phyloP scores from a whole-genome alignment of 2,797 vertebrate species.

The Danio jaintianensis region DNA sequence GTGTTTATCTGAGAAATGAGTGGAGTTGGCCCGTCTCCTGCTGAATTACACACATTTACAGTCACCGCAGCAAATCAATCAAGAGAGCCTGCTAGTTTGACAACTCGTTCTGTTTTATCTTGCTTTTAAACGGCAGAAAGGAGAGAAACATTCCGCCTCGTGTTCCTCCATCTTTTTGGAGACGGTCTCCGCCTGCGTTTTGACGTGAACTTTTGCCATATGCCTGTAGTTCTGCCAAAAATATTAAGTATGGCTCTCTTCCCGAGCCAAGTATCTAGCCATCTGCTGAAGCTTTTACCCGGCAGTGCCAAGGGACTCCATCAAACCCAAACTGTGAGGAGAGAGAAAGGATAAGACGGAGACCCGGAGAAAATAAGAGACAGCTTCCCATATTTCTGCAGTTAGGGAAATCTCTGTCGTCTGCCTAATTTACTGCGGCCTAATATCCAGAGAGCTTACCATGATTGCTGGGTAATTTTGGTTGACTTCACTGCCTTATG shows the following conservation, averaged over 20 bases:
- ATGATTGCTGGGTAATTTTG: constrained; percentile 68
- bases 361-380: constrained; percentile 60
- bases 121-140: constrained; percentile 39
- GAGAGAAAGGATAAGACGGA: constrained; percentile 28
- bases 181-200: constrained; percentile 68
- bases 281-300: constrained; percentile 83
- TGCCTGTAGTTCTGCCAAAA: constrained; percentile 79
- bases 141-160: constrained; percentile 48
- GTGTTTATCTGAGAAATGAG: constrained; percentile 71
- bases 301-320: constrained; percentile 76
- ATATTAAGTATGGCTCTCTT: constrained; percentile 79
- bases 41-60: constrained; percentile 66
- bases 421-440: constrained; percentile 70
- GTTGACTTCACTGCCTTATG: constrained; percentile 72
- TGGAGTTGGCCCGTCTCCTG: constrained; percentile 59
- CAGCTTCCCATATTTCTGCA: constrained; percentile 74
- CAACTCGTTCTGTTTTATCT: constrained; percentile 64
- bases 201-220: constrained; percentile 80
- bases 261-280: constrained; percentile 79
- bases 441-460: constrained; percentile 67
- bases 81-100: constrained; percentile 69
- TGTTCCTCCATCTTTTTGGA: constrained; percentile 66
- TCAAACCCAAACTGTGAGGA: constrained; percentile 77
- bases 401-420: constrained; percentile 69
- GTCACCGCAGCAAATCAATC: constrained; percentile 49